Evolutionary conservation across 2,888 invertebrate genomes (phyloP).

Genomic region (Pristionchus mayeri): DNA sequence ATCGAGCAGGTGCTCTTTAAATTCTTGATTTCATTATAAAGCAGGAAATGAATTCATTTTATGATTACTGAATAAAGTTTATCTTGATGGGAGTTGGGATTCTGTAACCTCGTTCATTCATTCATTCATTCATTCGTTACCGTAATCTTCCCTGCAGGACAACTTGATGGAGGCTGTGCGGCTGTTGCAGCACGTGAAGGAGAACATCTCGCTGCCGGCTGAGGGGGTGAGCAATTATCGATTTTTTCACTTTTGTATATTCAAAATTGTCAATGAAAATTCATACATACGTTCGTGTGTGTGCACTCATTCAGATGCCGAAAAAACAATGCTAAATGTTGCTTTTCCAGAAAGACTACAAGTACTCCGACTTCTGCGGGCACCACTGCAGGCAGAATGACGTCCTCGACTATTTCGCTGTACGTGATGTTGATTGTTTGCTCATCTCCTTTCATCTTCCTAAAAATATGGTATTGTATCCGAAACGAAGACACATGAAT

Average conservation of each 20-base stretch:
- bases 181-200: slow-evolving; percentile 52
- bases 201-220: neutral
- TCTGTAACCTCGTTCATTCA: too few species aligned
- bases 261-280: too few species aligned
- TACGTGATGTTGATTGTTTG: too few species aligned
- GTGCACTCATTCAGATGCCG: neutral
- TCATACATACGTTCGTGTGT: too few species aligned
- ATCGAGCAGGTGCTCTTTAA: neutral
- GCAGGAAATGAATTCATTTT: too few species aligned
- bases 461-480: too few species aligned
- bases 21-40: too few species aligned
- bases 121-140: too few species aligned
- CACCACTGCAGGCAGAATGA: slow-evolving; percentile 71
- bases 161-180: slow-evolving; percentile 66
- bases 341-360: neutral
- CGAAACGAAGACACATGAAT: too few species aligned
- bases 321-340: neutral
- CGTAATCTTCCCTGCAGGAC: slow-evolving; percentile 26
- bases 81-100: too few species aligned
- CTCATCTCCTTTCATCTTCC: too few species aligned
- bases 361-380: slow-evolving; percentile 68
- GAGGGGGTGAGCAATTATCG: neutral
- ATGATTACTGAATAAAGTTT: too few species aligned
- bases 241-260: neutral
- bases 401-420: slow-evolving; percentile 63